These are phyloP conservation scores for Drosophila arizonae DNA, from an alignment of 1,140 invertebrate genomes.

Conservation along the genomic window DNA sequence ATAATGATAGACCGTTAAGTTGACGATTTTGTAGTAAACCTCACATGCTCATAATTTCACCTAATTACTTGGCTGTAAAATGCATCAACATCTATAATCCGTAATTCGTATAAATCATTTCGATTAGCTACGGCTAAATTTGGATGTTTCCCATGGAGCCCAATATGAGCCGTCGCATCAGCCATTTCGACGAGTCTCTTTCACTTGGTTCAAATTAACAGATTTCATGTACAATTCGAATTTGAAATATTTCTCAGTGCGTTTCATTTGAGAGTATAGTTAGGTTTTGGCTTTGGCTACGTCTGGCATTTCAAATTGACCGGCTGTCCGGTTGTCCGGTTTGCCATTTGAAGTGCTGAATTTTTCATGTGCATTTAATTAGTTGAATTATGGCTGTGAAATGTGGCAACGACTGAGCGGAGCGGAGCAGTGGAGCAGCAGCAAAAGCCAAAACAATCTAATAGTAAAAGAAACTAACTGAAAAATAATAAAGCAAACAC, in stretches of 20 bases:
- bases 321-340: constrained; percentile 53
- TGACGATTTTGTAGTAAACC: no score
- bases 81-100: neutral
- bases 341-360: constrained; percentile 78
- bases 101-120: constrained; percentile 10
- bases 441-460: constrained; percentile 63
- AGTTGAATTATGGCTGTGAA: constrained; percentile 80
- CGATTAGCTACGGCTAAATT: constrained; percentile 32
- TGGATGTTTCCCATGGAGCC: constrained; percentile 48
- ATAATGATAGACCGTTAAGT: no score
- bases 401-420: constrained; percentile 61
- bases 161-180: constrained; percentile 25
- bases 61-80: neutral
- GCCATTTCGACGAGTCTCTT: constrained; percentile 44
- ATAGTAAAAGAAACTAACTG: constrained; percentile 73
- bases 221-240: constrained; percentile 62
- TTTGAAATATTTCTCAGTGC: constrained; percentile 71
- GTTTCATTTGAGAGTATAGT: constrained; percentile 27
- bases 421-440: constrained; percentile 1
- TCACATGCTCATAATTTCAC: no score
- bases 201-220: constrained; percentile 61
- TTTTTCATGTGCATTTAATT: constrained; percentile 82
- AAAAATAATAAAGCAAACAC: constrained; percentile 73
- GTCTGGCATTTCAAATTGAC: constrained; percentile 50
- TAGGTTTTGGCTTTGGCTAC: constrained; percentile 37